Conservation (phyloP, 2,888 invertebrate species). For the Brachylomia viminalis region DNA sequence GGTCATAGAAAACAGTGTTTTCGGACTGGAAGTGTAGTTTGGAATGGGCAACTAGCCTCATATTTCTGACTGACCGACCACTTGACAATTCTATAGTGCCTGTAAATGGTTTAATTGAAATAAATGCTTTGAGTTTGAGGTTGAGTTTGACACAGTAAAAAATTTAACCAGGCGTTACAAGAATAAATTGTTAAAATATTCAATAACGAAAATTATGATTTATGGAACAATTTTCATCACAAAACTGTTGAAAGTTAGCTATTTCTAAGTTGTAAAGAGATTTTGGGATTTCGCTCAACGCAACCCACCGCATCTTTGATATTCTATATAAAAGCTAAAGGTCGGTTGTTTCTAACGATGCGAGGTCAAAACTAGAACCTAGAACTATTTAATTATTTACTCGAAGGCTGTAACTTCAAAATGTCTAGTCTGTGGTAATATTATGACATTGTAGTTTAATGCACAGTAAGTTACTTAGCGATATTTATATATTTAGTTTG, state of each 20-base stretch:
- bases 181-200: not conserved
- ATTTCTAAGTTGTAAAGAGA: not conserved
- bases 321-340: slow-evolving; percentile 7
- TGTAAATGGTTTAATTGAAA: no score
- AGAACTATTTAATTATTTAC: slow-evolving; percentile 11
- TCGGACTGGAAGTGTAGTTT: no score
- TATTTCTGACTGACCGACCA: no score
- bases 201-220: not conserved
- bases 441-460: not conserved
- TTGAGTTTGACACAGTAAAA: no score
- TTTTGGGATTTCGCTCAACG: not conserved
- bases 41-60: no score
- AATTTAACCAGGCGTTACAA: no score
- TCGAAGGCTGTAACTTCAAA: not conserved
- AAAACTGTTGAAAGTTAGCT: not conserved
- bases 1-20: not conserved
- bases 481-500: not conserved
- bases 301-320: not conserved
- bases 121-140: no score
- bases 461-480: not conserved
- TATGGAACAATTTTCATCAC: not conserved
- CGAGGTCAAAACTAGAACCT: not conserved
- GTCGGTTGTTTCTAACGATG: not conserved
- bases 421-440: not conserved
- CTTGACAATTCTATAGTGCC: no score